These are phyloP conservation scores for Cyprinus carpio DNA, from an alignment of 2,113 vertebrate genomes.

Conservation along the genomic window DNA sequence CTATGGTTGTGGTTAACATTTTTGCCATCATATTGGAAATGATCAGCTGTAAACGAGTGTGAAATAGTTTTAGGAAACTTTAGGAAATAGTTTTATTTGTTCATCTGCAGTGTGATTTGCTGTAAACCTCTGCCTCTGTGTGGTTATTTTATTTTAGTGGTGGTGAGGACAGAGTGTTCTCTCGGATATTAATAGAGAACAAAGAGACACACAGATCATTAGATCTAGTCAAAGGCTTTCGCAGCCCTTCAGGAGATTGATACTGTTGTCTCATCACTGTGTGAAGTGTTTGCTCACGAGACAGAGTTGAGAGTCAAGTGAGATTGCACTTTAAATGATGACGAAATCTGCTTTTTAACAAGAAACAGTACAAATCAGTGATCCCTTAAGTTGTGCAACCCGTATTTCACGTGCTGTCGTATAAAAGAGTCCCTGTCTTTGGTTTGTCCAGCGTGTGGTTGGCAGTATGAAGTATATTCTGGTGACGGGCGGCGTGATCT, in stretches of 20 bases:
- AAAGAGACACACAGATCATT: not conserved
- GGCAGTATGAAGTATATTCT: conserved; percentile 93
- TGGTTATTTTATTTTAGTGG: not conserved
- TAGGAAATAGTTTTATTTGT: not conserved
- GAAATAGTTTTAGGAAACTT: no score
- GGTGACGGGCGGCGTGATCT: conserved; percentile 97
- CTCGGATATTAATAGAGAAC: not conserved
- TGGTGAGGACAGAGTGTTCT: not conserved
- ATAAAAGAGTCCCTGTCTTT: not conserved
- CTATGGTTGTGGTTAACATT: not conserved
- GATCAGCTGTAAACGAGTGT: not conserved
- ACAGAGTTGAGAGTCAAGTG: not conserved
- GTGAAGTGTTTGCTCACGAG: not conserved
- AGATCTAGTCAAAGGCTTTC: not conserved
- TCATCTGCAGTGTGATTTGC: not conserved
- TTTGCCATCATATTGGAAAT: no score
- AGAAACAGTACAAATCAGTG: not conserved
- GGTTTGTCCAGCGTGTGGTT: conserved; percentile 35
- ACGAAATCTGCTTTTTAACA: not conserved
- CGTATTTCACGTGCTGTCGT: not conserved
- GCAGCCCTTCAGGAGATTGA: not conserved
- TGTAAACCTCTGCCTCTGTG: not conserved
- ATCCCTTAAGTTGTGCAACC: not conserved
- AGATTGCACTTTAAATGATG: not conserved
- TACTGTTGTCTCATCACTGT: no score